A percentile compares a stretch with the other conserved stretches of the same genome.
phyloP scores from a whole-genome alignment of 2,113 vertebrate species.

The Odocoileus virginianus region DNA sequence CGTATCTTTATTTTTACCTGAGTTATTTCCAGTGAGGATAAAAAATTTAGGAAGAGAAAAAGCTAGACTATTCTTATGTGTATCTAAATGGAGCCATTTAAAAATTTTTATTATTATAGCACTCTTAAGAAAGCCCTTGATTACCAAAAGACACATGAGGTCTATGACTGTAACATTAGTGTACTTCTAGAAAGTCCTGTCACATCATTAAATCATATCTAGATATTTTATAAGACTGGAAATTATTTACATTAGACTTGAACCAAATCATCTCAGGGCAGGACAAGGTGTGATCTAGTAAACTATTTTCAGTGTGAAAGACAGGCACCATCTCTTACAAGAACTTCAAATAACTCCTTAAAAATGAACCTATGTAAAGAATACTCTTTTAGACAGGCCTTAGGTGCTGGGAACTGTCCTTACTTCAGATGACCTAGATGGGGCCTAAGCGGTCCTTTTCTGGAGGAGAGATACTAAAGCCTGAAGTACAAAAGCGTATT shows the following conservation, averaged over 20 bases:
- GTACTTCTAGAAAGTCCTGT: background rate
- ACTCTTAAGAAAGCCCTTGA: background rate
- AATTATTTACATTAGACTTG: constrained; percentile 17
- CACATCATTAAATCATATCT: constrained; percentile 11
- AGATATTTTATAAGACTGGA: constrained; percentile 27
- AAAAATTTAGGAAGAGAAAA: background rate
- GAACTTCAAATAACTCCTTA: constrained; percentile 32
- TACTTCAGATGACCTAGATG: background rate
- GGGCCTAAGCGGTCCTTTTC: too few relatives aligned
- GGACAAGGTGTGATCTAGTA: background rate
- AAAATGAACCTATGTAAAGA: background rate
- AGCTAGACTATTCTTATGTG: background rate
- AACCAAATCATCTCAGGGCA: constrained; percentile 22
- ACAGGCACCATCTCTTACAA: background rate
- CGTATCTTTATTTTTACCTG: background rate
- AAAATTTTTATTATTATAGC: background rate
- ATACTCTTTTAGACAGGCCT: background rate
- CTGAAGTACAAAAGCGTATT: background rate
- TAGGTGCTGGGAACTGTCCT: background rate
- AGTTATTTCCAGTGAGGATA: background rate
- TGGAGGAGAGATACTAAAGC: background rate
- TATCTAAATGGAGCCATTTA: background rate
- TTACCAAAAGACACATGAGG: background rate
- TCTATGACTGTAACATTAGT: background rate
- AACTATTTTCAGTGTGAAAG: background rate